A percentile compares a stretch with the other conserved stretches of the same genome.
Conservation (phyloP, 2,113 vertebrate species). For the Anseranas semipalmata region DNA sequence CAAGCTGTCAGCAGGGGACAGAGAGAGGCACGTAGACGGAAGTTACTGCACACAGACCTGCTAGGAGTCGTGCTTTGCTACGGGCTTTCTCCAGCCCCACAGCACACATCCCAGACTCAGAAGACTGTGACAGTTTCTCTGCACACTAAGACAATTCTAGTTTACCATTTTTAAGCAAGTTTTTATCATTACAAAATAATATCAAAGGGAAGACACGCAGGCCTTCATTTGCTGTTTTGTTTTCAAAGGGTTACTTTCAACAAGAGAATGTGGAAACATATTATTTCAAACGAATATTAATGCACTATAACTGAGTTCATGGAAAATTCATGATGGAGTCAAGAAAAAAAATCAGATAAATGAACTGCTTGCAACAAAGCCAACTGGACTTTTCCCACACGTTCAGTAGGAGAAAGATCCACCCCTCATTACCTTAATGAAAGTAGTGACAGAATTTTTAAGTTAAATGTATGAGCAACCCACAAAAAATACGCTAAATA, state of each 20-base stretch:
- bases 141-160: not conserved
- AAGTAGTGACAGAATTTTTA: not conserved
- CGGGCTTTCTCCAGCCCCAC: not conserved
- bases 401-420: not conserved
- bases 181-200: not conserved
- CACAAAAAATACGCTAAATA: not conserved
- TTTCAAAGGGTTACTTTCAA: not conserved
- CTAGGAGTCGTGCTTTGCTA: not conserved
- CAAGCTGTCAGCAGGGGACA: not conserved
- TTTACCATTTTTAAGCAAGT: not conserved
- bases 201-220: not conserved
- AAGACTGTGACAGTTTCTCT: not conserved
- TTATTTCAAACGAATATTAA: not conserved
- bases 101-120: not conserved
- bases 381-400: not conserved
- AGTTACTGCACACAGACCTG: not conserved
- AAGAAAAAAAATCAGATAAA: slow-evolving; percentile 1
- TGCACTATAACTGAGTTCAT: not conserved
- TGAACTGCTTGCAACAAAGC: not conserved
- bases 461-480: not conserved
- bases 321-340: not conserved
- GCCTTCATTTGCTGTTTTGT: not conserved
- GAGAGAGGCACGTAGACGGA: rapidly evolving
- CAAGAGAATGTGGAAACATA: not conserved
- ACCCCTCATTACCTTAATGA: not conserved